Base-by-base conservation (phyloP, 2,888 invertebrate species). In the Aphodius sticticus region DNA sequence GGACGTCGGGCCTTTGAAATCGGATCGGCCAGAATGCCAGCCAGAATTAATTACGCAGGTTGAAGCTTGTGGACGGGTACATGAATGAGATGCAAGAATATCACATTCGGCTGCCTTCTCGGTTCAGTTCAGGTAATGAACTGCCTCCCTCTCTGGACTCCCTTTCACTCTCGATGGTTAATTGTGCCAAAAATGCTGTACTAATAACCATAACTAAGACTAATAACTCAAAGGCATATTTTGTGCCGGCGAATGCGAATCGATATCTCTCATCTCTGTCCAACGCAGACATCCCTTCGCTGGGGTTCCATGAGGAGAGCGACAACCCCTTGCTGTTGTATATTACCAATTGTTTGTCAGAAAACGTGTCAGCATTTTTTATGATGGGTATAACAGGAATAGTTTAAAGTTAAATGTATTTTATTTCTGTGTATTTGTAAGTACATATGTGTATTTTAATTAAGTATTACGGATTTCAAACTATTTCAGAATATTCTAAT, bases 121-220 rank as follows among this genome's bases (percentile, higher is more conserved):
- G 14, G 15, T 15, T 37, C n/a, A n/a, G 69, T 69, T 53, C 71
- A 75, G 78, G 78, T 80, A 80, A 80, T 80, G 80, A 80, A 80
- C 78, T 77, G 78, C 69, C 37, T 16, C 71, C 36, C 38, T 53
- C 36, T 6, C 35, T 53, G 26, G 6, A 14, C 36, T 76, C 75
- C 69, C 76, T 78, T 69, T 70, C 76, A 37, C 38, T 72, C 15
- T 16, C 35, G 36, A 71, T 76, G 81, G 79, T 83, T 83, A 82
- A 83, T 83, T 83, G 82, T 77, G 81, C 77, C 82, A 83, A 83
- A 83, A 83, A 82, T 82, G 77, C 80, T 70, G 81, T 79, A 80
- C 82, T 80, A 83, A 83, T 83, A 81, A 82, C 82, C 81, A 82
- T 82, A 83, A 83, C 82, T 82, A 81, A 81, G 82, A 80, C 81